Percentiles rank a stretch among this genome's conserved stretches.
Evolutionary conservation across 2,113 vertebrate genomes (phyloP).

Genomic region (Orientallactaga bullata): DNA sequence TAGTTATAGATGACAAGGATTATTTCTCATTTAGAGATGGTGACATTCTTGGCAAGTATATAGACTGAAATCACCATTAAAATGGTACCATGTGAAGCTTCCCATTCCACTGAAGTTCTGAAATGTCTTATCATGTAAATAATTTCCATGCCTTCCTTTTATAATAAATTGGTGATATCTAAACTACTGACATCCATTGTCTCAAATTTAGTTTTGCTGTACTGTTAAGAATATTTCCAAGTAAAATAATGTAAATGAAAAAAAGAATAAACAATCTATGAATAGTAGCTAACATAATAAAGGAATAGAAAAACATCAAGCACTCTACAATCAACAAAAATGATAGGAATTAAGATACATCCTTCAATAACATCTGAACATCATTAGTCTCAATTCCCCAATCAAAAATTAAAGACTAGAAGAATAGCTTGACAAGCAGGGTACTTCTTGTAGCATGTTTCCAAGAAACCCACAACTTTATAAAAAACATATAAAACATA

Average conservation of each 20-base stretch:
- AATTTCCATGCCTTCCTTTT: conserved; percentile 88
- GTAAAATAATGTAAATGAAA: conserved; percentile 81
- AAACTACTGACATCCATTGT: conserved; percentile 71
- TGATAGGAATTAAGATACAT: no score
- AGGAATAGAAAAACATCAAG: no score
- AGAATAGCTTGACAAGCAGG: no score
- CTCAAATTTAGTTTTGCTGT: conserved; percentile 79
- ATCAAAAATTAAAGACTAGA: no score
- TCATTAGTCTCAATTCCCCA: no score
- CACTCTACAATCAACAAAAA: no score
- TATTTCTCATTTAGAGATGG: conserved; percentile 98
- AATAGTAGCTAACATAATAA: no score
- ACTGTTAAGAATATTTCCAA: conserved; percentile 80
- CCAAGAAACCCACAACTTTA: no score
- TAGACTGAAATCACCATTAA: conserved; percentile 89
- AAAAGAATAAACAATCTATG: no score
- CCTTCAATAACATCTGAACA: no score
- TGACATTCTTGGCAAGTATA: conserved; percentile 93
- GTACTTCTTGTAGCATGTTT: no score
- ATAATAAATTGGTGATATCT: conserved; percentile 82
- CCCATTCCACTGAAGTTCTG: conserved; percentile 85
- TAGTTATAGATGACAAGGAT: conserved; percentile 96
- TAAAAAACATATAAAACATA: no score
- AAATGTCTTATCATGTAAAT: conserved; percentile 93
- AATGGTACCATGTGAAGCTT: conserved; percentile 34